Evolutionary conservation across 2,113 vertebrate genomes (phyloP), one percentile per base, ranked within the genome.

Genomic region (Ctenomys sociabilis): DNA sequence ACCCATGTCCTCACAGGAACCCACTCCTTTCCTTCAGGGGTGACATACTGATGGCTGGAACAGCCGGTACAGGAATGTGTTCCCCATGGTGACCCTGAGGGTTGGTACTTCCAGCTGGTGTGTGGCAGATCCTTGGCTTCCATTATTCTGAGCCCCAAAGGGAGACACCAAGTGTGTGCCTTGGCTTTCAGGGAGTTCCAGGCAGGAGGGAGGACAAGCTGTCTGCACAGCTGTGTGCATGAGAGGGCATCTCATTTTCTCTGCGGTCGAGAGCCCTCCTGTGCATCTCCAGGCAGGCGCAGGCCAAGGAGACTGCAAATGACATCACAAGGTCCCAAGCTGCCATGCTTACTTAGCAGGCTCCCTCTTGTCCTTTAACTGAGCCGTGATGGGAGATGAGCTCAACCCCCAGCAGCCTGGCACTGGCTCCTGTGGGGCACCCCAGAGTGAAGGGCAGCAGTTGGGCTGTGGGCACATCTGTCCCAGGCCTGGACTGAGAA

Each of bases 191-290:
- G 35, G 14, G 52, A 66, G 43, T 28, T 64, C 13, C 32, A 57
- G 77, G 52, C 75, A 63, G 49, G 49, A 45, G 66, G 22, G 21
- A 43, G 57, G 32, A 61, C 12, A 35, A 89, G 4, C 49, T 43
- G 1, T 16, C 63, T 61, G 30, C n/a, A n/a, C 54, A 75, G 82
- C 90, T 84, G 85, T 85, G 64, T 0, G 8, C 4, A 0, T 64
- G 97, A 72, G 32, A 63, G n/a, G 30, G 88, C 72, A 88, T 85
- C 64, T 43, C 30, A 66, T 78, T 88, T 90, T 45, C 59, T 73
- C 64, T 0, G 7, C 14, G 11, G 26, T 5, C 64, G 72, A 93
- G 85, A 40, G 59, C 64, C 82, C 59, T 90, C 4, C 1, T 57
- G 54, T 21, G 45, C 49, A 43, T 63, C 8, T 32, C 80, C 52